Evolutionary conservation across 2,113 vertebrate species (phyloP).

Genomic region (Bufo gargarizans): DNA sequence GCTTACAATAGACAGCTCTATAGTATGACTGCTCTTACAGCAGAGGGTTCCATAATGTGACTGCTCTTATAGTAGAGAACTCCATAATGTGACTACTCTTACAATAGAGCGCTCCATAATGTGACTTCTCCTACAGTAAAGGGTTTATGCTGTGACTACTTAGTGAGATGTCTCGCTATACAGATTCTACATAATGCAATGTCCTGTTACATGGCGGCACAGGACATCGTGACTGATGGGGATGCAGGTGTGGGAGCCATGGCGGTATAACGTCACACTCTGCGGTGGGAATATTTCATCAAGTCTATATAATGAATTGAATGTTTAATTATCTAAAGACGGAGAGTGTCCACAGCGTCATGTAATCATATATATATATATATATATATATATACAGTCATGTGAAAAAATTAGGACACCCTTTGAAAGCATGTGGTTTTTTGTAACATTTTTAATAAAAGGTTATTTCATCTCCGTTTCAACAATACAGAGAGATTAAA

Average conservation of each 20-base stretch:
- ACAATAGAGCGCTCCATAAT: neutral
- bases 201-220: neutral
- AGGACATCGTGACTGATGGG: no score
- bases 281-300: slow-evolving; percentile 20
- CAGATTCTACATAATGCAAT: no score
- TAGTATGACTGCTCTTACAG: neutral
- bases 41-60: neutral
- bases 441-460: no score
- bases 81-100: neutral
- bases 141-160: no score
- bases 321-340: slow-evolving; percentile 54
- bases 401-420: no score
- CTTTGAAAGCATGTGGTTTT: no score
- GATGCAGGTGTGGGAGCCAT: neutral
- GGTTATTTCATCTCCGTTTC: no score
- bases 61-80: neutral
- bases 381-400: no score
- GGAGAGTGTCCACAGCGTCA: neutral
- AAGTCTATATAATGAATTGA: slow-evolving; percentile 38
- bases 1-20: neutral
- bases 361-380: slow-evolving; percentile 7
- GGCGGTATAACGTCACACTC: neutral
- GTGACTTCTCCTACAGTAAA: neutral
- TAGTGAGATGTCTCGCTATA: neutral
- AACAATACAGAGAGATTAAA: no score